Conservation (phyloP, 1,140 invertebrate genomes). For the Drosophila kohkoa region DNA sequence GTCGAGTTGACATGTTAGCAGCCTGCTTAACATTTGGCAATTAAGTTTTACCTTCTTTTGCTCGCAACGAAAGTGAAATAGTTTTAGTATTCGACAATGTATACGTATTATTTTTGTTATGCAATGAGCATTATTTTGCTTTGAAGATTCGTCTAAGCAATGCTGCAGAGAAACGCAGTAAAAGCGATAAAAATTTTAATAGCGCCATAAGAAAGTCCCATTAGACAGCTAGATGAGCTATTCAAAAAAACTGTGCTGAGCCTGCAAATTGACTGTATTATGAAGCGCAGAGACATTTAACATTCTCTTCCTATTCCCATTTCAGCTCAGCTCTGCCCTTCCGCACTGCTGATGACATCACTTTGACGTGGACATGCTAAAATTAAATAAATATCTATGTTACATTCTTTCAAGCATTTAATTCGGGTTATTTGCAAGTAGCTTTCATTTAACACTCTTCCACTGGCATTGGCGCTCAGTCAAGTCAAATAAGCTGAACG, state of each 20-base stretch:
- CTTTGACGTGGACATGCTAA: constrained; percentile 40
- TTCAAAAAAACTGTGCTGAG: not conserved
- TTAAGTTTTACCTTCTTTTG: constrained; percentile 36
- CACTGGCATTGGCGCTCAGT: constrained; percentile 1
- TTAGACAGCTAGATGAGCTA: constrained; percentile 10
- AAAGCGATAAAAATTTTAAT: constrained; percentile 17
- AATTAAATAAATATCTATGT: constrained; percentile 22
- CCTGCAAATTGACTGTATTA: not conserved
- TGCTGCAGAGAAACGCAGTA: constrained; percentile 24
- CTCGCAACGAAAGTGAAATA: constrained; percentile 67
- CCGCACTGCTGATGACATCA: constrained; percentile 49
- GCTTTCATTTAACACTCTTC: constrained; percentile 29
- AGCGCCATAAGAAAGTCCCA: constrained; percentile 13
- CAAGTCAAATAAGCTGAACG: constrained; percentile 32
- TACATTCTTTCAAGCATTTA: constrained; percentile 26
- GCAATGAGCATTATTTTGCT: not conserved
- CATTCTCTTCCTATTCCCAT: constrained; percentile 4
- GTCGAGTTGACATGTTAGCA: constrained; percentile 24
- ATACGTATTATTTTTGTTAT: constrained; percentile 13
- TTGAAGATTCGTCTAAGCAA: not conserved
- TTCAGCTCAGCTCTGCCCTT: not conserved
- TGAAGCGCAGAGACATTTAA: not conserved
- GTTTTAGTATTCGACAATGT: constrained; percentile 23
- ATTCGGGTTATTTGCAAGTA: constrained; percentile 37
- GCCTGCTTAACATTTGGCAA: constrained; percentile 23